Percentiles rank a stretch among this genome's conserved stretches.
Conservation (phyloP, 2,888 invertebrate species). For the Lochmaea crataegi region DNA sequence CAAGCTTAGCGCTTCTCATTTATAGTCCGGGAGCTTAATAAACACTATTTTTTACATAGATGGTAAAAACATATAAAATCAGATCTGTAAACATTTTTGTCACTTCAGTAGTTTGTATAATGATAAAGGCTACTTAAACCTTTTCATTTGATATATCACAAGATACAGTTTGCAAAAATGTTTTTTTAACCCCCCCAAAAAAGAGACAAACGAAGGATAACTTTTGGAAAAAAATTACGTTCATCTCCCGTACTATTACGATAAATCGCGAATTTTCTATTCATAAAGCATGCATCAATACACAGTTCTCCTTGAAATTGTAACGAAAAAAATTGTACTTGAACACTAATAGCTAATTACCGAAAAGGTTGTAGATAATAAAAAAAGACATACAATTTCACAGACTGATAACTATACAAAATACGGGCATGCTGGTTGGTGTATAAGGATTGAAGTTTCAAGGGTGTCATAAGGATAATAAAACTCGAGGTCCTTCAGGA, state of each 20-base stretch:
- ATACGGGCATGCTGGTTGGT: neutral
- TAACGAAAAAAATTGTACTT: slow-evolving; percentile 12
- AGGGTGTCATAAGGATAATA: too few species aligned
- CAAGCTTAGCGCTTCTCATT: neutral
- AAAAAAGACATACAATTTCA: slow-evolving; percentile 4
- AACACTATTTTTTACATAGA: too few species aligned
- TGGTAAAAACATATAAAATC: too few species aligned
- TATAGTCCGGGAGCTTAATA: neutral
- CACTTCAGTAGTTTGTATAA: too few species aligned
- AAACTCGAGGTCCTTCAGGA: too few species aligned
- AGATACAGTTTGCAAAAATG: too few species aligned
- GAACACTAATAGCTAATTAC: slow-evolving; percentile 14
- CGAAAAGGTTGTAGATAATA: slow-evolving; percentile 4
- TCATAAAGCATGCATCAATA: slow-evolving; percentile 10
- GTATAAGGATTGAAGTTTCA: too few species aligned
- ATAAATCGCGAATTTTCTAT: neutral
- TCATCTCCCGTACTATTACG: neutral
- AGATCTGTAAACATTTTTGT: too few species aligned
- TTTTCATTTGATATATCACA: too few species aligned
- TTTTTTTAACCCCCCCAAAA: too few species aligned
- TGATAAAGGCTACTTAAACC: too few species aligned
- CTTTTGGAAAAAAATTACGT: neutral
- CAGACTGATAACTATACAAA: slow-evolving; percentile 11
- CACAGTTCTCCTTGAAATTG: slow-evolving; percentile 11
- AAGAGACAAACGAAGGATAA: too few species aligned